Evolutionary conservation across 2,797 vertebrate species (phyloP).

Genomic region (Brachymystax lenok): DNA sequence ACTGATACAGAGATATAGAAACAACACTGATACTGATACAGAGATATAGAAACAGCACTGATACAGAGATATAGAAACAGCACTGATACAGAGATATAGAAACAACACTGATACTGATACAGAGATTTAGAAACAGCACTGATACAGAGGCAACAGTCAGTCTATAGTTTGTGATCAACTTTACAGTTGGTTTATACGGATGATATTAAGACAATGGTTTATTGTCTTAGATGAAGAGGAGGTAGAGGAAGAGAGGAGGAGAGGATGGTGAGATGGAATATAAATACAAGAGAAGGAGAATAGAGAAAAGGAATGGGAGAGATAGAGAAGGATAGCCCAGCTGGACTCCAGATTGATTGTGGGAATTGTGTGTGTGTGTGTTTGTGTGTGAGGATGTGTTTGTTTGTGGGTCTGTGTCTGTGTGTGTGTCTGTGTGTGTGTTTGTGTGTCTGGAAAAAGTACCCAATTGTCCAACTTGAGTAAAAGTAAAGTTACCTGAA

Average conservation of each 20-base stretch:
- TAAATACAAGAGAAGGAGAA: neutral
- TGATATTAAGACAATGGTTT: neutral
- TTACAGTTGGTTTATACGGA: neutral
- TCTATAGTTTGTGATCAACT: neutral
- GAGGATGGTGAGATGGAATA: neutral
- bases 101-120: too few species aligned
- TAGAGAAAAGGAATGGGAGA: neutral
- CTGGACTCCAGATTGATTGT: constrained; percentile 15
- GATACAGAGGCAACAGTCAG: neutral
- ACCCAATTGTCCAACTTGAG: too few species aligned
- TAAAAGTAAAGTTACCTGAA: too few species aligned
- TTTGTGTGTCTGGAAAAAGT: neutral
- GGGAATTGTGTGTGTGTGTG: neutral
- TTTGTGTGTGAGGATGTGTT: neutral
- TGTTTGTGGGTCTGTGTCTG: constrained; percentile 17
- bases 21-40: too few species aligned
- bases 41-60: too few species aligned
- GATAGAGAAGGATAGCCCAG: constrained; percentile 19
- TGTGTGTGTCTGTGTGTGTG: constrained; percentile 17
- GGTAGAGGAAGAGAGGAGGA: constrained; percentile 12
- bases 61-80: too few species aligned
- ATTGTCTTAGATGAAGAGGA: constrained; percentile 9
- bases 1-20: too few species aligned
- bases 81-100: too few species aligned
- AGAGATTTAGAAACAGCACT: neutral